Conservation (phyloP, 2,797 vertebrate species). For the Graptemys geographica region DNA sequence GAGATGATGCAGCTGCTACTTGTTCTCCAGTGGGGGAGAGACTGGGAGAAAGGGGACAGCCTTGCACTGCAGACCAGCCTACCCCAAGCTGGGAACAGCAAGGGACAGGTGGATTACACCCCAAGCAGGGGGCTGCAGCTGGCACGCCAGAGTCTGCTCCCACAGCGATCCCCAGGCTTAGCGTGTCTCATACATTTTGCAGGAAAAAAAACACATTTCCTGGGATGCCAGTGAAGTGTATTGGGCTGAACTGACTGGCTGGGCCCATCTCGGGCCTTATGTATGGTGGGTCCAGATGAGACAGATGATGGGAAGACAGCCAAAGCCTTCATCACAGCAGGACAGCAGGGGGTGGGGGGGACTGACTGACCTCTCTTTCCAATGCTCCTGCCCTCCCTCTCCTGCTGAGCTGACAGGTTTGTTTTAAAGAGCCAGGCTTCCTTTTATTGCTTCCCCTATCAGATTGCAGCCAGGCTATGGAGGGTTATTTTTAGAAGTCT, state of each 20-base stretch:
- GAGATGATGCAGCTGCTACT: neutral
- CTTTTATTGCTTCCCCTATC: slow-evolving; percentile 81
- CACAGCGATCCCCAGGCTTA: neutral
- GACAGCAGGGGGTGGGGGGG: neutral
- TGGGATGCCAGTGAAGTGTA: neutral
- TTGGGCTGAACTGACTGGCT: neutral
- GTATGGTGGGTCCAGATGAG: neutral
- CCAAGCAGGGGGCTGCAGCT: neutral
- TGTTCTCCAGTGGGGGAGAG: neutral
- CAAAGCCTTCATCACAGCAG: neutral
- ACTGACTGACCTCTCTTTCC: neutral
- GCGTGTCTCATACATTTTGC: neutral
- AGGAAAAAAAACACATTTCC: neutral
- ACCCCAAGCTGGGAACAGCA: neutral
- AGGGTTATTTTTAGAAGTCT: slow-evolving; percentile 73
- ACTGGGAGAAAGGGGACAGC: neutral
- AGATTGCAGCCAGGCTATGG: slow-evolving; percentile 65
- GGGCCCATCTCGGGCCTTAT: neutral
- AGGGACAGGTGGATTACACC: neutral
- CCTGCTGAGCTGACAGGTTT: slow-evolving; percentile 66
- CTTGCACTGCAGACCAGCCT: neutral
- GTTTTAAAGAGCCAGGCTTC: slow-evolving; percentile 73
- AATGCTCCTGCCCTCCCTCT: slow-evolving; percentile 45
- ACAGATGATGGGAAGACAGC: neutral
- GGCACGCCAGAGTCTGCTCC: neutral